Percentiles rank a stretch among this genome's conserved stretches.
These are phyloP conservation scores for Psilanteris sp. DNA, from an alignment of 1,140 invertebrate species.

Conservation along the genomic window DNA sequence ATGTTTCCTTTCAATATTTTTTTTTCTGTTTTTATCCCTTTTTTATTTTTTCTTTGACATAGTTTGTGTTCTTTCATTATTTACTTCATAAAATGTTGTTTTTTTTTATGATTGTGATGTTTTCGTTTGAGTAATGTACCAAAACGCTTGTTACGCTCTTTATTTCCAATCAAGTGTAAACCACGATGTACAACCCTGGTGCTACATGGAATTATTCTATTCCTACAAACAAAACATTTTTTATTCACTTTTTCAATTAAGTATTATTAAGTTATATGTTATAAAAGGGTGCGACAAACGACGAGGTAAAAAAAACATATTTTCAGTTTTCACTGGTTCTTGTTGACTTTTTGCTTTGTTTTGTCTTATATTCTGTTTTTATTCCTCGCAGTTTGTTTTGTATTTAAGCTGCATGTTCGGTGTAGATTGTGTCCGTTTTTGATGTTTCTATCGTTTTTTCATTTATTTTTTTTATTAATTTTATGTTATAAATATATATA, in stretches of 20 bases:
- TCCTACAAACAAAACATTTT: slow-evolving; percentile 52
- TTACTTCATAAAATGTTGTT: too few species aligned
- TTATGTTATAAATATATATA: slow-evolving; percentile 5
- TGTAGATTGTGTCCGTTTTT: slow-evolving; percentile 60
- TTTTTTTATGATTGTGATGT: slow-evolving; percentile 12
- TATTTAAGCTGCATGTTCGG: slow-evolving; percentile 56
- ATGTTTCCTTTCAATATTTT: slow-evolving; percentile 3
- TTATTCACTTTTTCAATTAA: slow-evolving; percentile 21
- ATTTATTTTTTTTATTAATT: background rate
- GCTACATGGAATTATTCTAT: slow-evolving; percentile 80
- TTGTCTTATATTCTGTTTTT: slow-evolving; percentile 43
- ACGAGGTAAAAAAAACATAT: slow-evolving; percentile 58
- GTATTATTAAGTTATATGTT: slow-evolving; percentile 36
- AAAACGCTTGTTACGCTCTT: slow-evolving; percentile 39
- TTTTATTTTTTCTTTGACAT: slow-evolving; percentile 12
- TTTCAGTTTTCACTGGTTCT: slow-evolving; percentile 41
- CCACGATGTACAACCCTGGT: slow-evolving; percentile 71
- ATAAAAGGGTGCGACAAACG: slow-evolving; percentile 61
- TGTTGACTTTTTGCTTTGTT: slow-evolving; percentile 43
- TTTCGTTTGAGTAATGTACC: slow-evolving; percentile 26
- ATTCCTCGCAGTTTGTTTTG: slow-evolving; percentile 57
- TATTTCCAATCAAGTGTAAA: slow-evolving; percentile 21
- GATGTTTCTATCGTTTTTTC: slow-evolving; percentile 33
- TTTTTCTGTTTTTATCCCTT: background rate
- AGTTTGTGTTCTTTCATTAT: too few species aligned